These are phyloP conservation scores for Allolobophora icterica DNA, from an alignment of 2,888 invertebrate genomes.

Conservation along the genomic window DNA sequence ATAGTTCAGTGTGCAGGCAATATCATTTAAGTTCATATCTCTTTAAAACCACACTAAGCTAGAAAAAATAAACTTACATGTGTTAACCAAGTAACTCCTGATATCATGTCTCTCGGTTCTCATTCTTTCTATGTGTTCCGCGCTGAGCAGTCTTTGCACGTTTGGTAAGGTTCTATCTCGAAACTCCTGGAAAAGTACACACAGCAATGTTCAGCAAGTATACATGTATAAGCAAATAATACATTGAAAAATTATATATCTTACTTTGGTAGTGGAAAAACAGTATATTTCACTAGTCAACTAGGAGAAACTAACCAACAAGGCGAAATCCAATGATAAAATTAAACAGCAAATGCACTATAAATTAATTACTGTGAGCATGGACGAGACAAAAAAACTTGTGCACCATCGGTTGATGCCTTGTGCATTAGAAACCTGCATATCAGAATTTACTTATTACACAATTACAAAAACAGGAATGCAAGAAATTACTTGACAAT, in stretches of 20 bases:
- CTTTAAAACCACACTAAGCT: no score
- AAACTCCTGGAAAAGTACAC: background rate
- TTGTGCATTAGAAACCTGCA: no score
- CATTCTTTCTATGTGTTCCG: background rate
- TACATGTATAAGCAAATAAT: background rate
- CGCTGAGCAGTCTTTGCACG: background rate
- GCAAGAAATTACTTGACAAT: background rate
- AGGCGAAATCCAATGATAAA: slow-evolving; percentile 17
- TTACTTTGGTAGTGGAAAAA: background rate
- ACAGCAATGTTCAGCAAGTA: background rate
- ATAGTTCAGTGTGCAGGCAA: no score
- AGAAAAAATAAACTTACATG: background rate
- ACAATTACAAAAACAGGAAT: background rate
- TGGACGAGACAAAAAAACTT: no score
- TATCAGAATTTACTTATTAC: background rate
- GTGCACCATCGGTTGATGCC: no score
- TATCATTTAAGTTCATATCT: no score
- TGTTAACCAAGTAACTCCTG: slow-evolving; percentile 5
- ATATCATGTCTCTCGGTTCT: background rate
- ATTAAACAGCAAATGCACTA: background rate
- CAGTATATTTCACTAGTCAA: background rate
- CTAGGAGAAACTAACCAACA: background rate
- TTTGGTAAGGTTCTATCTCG: slow-evolving; percentile 12
- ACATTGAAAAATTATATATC: background rate
- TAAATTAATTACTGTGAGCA: no score